Conservation (phyloP, 2,888 invertebrate genomes). For the Rhimphoctona megacephalus region DNA sequence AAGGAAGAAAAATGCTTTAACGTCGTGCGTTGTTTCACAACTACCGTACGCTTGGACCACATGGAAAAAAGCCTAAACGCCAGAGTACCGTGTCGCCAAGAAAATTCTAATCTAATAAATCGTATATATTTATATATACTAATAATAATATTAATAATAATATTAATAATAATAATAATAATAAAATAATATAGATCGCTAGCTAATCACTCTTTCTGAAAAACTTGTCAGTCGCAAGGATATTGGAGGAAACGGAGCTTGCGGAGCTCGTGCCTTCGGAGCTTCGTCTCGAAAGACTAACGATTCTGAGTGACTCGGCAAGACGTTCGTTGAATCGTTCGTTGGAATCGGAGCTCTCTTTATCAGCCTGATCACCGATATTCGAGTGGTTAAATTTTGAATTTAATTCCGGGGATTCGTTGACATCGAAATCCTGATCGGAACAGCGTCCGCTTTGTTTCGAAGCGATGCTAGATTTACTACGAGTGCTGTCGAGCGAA, state of each 20-base stretch:
- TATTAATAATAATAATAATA: neutral
- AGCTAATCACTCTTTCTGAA: slow-evolving; percentile 74
- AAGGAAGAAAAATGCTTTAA: slow-evolving; percentile 43
- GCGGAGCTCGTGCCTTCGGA: slow-evolving; percentile 75
- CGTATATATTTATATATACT: slow-evolving; percentile 39
- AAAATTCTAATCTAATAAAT: slow-evolving; percentile 54
- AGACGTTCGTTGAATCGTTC: slow-evolving; percentile 69
- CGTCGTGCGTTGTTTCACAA: slow-evolving; percentile 63
- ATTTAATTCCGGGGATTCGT: slow-evolving; percentile 72
- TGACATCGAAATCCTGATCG: slow-evolving; percentile 73
- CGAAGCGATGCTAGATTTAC: slow-evolving; percentile 71
- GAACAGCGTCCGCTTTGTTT: slow-evolving; percentile 73
- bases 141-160: slow-evolving; percentile 26
- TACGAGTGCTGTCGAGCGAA: slow-evolving; percentile 73
- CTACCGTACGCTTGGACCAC: slow-evolving; percentile 64
- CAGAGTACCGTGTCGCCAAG: slow-evolving; percentile 65
- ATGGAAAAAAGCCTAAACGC: slow-evolving; percentile 61
- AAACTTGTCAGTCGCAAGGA: slow-evolving; percentile 73
- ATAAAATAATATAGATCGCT: slow-evolving; percentile 36
- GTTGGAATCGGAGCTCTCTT: slow-evolving; percentile 68
- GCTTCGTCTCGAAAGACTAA: slow-evolving; percentile 73
- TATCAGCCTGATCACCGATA: slow-evolving; percentile 70
- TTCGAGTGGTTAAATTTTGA: slow-evolving; percentile 74
- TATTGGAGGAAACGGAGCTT: slow-evolving; percentile 71
- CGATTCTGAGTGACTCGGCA: slow-evolving; percentile 71